Evolutionary conservation across 2,888 invertebrate species (phyloP).

Genomic region (Microplitis manilae): DNA sequence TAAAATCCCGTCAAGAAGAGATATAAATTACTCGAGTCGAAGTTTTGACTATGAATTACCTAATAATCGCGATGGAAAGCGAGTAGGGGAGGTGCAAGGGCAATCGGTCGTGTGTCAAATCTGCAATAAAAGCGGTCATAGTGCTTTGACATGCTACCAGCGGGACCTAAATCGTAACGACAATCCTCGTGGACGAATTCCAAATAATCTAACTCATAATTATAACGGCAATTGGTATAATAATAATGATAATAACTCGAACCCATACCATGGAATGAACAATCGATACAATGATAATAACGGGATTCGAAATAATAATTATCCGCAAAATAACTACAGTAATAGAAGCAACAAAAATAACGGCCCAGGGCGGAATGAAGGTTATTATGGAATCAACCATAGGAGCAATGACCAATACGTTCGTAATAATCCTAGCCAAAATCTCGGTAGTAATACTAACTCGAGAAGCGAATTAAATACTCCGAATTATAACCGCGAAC

Average conservation of each 20-base stretch:
- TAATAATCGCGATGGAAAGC: neutral
- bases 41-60: neutral
- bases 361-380: neutral
- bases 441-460: neutral
- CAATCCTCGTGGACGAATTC: neutral
- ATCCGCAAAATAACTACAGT: neutral
- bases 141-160: neutral
- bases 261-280: too few species aligned
- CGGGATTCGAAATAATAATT: too few species aligned
- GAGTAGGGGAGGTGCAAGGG: neutral
- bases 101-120: neutral
- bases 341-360: neutral
- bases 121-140: neutral
- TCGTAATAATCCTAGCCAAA: neutral
- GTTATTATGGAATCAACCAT: neutral
- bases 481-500: too few species aligned
- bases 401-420: neutral
- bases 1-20: neutral
- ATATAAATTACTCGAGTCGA: neutral
- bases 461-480: neutral
- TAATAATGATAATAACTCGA: neutral
- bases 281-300: too few species aligned
- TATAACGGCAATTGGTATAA: neutral
- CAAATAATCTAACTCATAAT: too few species aligned
- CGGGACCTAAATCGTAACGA: neutral